Base-by-base conservation (phyloP, 2,797 vertebrate genomes). In the Basileuterus tristriatus region DNA sequence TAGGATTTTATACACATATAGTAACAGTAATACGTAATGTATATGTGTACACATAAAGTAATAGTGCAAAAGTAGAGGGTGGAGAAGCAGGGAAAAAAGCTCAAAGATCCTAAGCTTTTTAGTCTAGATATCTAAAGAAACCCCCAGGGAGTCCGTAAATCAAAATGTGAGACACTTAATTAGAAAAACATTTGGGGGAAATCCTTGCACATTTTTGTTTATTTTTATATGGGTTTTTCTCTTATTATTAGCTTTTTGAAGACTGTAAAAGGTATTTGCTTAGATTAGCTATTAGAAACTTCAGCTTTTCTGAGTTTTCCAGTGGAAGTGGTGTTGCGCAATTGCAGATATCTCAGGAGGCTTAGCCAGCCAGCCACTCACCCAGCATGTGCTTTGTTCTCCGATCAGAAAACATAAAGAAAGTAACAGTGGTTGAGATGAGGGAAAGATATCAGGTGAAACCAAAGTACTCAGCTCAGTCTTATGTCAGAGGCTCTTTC, bases 191-290 rank as follows among this genome's bases (percentile, higher is more conserved):
- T 32, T 30, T 80, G 4, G 1, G 6, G 6, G 7, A 83, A 55
- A 19, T 3, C 0, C 30, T 15, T 67, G 22, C 0, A 10, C 7
- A 5, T 85, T 56, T 23, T 37, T 1, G 5, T 26, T 21, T 46
- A 5, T 32, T 65, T 64, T 37, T 44, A 39, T 47, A 16, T 10
- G 12, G 1, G 2, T 6, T 30, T 64, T 19, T 18, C 15, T 2
- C 3, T 43, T 53, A 18, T 55, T 49, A 15, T 70, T 67, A 44
- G 1, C 1, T 8, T 68, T 89, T 43, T 72, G 30, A 32, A 79
- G 8, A 58, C 5, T 39, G 4, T 62, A 32, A 77, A 55, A 76
- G 18, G 1, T 4, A 67, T 47, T 77, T 83, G 7, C 22, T 74
- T 58, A 15, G 17, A 56, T 63, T 88, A 83, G 23, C 13, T 71